phyloP scores from a whole-genome alignment of 2,797 vertebrate species.

The Cetoscarus ocellatus region DNA sequence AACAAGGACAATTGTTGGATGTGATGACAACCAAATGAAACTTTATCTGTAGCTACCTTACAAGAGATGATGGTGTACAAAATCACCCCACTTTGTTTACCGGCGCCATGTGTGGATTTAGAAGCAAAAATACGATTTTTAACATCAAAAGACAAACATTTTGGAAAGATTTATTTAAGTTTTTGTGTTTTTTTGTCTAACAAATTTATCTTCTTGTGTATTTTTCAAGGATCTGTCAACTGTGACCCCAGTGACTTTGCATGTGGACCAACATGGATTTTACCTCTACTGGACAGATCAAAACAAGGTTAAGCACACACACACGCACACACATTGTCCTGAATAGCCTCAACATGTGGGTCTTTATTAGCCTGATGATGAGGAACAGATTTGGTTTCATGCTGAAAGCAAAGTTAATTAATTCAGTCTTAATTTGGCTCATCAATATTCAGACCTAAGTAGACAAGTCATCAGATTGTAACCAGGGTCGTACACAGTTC shows the following conservation, averaged over 20 bases:
- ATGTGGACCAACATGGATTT: constrained; percentile 84
- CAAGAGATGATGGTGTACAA: not conserved
- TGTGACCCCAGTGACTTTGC: constrained; percentile 82
- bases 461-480: not conserved
- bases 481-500: not conserved
- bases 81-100: not conserved
- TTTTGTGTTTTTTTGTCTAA: not conserved
- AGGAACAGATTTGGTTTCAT: not conserved
- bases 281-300: constrained; percentile 88
- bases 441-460: constrained; percentile 1
- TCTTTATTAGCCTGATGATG: not conserved
- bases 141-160: too few species aligned
- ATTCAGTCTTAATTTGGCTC: constrained; percentile 1
- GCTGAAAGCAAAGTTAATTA: constrained; percentile 4
- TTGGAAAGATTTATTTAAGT: not conserved
- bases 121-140: too few species aligned
- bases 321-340: not conserved
- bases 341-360: not conserved
- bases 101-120: not conserved
- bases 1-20: constrained; percentile 21
- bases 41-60: not conserved
- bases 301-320: constrained; percentile 79
- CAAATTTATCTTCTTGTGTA: not conserved
- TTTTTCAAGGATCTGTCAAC: constrained; percentile 83
- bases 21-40: constrained; percentile 19